Evolutionary conservation across 1,140 invertebrate species (phyloP), one percentile per base, ranked within the genome.

Genomic region (Pogonomyrmex californicus): DNA sequence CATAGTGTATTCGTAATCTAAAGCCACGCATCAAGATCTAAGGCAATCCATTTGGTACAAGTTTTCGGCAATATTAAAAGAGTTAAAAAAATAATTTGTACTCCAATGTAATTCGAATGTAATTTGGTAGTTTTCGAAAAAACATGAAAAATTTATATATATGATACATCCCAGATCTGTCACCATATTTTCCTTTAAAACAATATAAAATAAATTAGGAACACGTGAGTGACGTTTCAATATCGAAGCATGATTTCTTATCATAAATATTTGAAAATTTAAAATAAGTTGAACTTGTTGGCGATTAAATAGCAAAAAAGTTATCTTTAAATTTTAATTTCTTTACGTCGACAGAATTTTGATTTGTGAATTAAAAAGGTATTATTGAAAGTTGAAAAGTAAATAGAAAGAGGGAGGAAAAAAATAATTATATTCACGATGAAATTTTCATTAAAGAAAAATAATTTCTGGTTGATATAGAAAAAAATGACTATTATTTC

Each of bases 151-250:
- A 73, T 75, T 75, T 12, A 23, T 17, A 30, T 33, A 33, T 14
- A 70, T 14, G 6, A 12, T 36, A 63, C 4, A 4, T 47, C 41
- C 33, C 44, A 14, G 14, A 36, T 9, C 41, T 9, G 17, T 65
- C 17, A 6, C 7, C 36, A 58, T 60, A 23, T 63, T 12, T 4
- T 65, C 58, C 47, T 63, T 63, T 38, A n/a, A 75, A 10, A 41
- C 41, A 6, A 38, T 71, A 51, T 23, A 41, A 12, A 75, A 75
- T 58, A 58, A 30, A 75, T 75, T 58, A 56, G 58, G 9, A 58
- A 36, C 4, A 63, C 17, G 3, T 58, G n/a, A 5, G 3, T 58
- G 51, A 10, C 9, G n/a, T 36, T 51, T 33, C 30, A 58, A 73
- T 23, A n/a, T 47, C 10, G 5, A 38, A 30, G 1, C 17, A 56